These are phyloP conservation scores for Chironomus riparius DNA, from an alignment of 2,888 invertebrate species.

Conservation along the genomic window DNA sequence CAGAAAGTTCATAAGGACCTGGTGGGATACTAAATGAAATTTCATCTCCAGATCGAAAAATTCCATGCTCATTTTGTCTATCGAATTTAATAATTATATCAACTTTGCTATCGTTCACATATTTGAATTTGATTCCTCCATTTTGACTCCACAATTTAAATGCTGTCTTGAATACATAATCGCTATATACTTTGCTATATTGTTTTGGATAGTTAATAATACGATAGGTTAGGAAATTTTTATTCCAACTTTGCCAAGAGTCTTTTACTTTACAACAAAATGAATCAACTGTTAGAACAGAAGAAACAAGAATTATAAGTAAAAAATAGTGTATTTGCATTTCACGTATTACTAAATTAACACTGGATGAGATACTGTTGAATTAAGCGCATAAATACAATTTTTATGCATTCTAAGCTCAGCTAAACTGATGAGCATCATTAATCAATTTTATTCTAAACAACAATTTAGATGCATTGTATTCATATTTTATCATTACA, in stretches of 20 bases:
- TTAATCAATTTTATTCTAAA: background rate
- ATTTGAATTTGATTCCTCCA: background rate
- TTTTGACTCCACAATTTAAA: background rate
- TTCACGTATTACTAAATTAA: background rate
- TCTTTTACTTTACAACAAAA: background rate
- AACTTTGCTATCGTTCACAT: background rate
- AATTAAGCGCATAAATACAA: background rate
- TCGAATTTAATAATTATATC: background rate
- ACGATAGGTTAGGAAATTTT: background rate
- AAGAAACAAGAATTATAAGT: background rate
- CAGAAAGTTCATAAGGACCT: background rate
- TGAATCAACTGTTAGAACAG: background rate
- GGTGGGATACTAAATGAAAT: background rate
- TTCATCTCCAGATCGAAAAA: background rate
- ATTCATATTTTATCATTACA: too few species aligned
- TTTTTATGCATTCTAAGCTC: background rate
- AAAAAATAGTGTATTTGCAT: background rate
- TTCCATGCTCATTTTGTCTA: background rate
- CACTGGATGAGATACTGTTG: background rate
- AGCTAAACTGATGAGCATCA: background rate
- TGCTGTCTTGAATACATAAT: background rate
- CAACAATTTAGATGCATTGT: background rate
- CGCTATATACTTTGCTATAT: background rate
- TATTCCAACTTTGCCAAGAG: background rate
- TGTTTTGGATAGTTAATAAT: background rate